phyloP scores from a whole-genome alignment of 2,113 vertebrate genomes.

The Salminus brasiliensis region DNA sequence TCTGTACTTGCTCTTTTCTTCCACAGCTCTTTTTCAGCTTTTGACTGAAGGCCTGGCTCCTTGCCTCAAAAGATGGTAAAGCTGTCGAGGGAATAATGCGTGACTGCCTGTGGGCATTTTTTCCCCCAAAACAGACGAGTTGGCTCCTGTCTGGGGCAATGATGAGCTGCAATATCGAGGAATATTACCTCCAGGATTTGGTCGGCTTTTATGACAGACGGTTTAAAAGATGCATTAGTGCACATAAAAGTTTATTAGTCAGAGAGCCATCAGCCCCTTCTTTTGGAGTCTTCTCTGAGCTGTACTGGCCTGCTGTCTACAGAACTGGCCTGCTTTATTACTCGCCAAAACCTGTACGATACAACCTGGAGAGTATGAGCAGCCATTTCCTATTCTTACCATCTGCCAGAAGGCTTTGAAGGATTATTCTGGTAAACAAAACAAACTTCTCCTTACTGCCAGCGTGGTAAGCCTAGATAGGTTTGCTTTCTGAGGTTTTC shows the following conservation, averaged over 20 bases:
- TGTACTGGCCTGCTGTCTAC: constrained; percentile 12
- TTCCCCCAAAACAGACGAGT: constrained; percentile 8
- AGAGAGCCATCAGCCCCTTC: constrained; percentile 42
- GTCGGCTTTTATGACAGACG: constrained; percentile 60
- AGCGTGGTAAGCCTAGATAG: too few species aligned
- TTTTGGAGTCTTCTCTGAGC: constrained; percentile 49
- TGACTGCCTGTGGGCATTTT: constrained; percentile 19
- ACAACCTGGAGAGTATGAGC: neutral
- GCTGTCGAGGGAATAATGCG: constrained; percentile 18
- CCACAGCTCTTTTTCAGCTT: neutral
- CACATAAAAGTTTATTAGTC: constrained; percentile 70
- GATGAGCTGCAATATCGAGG: constrained; percentile 53
- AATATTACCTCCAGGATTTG: constrained; percentile 60
- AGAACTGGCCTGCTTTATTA: neutral
- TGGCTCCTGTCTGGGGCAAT: constrained; percentile 36
- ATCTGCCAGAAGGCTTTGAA: constrained; percentile 2
- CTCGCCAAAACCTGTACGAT: neutral
- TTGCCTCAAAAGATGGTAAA: constrained; percentile 21
- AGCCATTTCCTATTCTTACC: neutral
- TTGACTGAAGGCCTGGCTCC: constrained; percentile 5
- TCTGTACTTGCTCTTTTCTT: neutral
- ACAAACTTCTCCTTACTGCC: too few species aligned
- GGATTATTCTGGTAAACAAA: too few species aligned
- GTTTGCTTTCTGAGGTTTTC: neutral
- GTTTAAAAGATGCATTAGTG: constrained; percentile 70